Percentiles rank a stretch among this genome's conserved stretches.
Evolutionary conservation across 92 coral and sea anemone species (phyloP).

Genomic region (Porites lobata): DNA sequence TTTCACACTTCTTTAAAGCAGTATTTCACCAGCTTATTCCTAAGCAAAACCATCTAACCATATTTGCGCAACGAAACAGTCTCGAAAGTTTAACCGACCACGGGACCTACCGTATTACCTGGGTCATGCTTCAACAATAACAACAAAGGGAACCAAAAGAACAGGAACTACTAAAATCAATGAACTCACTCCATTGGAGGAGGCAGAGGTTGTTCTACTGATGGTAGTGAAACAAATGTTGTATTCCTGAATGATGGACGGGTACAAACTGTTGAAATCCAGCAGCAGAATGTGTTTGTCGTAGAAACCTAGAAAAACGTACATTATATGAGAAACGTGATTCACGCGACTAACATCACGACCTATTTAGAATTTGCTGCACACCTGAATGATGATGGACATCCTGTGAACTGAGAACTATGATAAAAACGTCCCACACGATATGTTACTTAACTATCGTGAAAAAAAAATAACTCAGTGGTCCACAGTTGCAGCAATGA

Average conservation of each 20-base stretch:
- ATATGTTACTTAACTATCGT: too few relatives aligned
- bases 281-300: conserved; percentile 96
- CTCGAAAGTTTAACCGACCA: too few relatives aligned
- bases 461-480: too few relatives aligned
- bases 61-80: too few relatives aligned
- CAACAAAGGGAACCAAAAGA: not conserved
- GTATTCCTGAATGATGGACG: conserved; percentile 98
- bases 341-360: not conserved
- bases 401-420: too few relatives aligned
- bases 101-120: not conserved
- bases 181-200: conserved; percentile 67
- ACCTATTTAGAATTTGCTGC: too few relatives aligned
- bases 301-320: conserved; percentile 83
- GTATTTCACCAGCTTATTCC: too few relatives aligned
- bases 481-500: too few relatives aligned
- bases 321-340: not conserved
- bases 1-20: not conserved
- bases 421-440: too few relatives aligned
- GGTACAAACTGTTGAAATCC: conserved; percentile 99
- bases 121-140: not conserved
- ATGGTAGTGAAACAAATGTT: conserved; percentile 97
- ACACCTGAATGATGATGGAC: too few relatives aligned
- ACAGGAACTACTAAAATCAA: too few relatives aligned
- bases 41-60: too few relatives aligned
- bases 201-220: conserved; percentile 63